phyloP scores from a whole-genome alignment of 1,140 invertebrate genomes.

The Dinothrombium tinctorium region DNA sequence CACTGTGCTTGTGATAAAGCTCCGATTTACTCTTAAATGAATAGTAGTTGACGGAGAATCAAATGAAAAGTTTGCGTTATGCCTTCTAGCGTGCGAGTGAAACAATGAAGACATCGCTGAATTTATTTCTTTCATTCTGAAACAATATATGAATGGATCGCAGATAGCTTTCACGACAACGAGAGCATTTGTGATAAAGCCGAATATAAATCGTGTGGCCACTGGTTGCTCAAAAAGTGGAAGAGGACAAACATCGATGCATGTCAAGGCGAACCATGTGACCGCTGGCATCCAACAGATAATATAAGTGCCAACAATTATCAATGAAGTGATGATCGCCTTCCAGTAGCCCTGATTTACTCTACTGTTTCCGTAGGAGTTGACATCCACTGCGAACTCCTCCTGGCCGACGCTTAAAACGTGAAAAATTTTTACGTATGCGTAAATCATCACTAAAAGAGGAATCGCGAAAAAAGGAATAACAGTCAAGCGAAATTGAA shows the following conservation, averaged over 20 bases:
- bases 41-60: too few species aligned
- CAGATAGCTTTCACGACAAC: slow-evolving; percentile 37
- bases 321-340: slow-evolving; percentile 36
- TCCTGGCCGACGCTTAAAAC: slow-evolving; percentile 26
- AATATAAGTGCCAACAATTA: slow-evolving; percentile 39
- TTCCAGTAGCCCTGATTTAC: slow-evolving; percentile 24
- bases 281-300: slow-evolving; percentile 38
- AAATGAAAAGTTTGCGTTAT: too few species aligned
- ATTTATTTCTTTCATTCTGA: slow-evolving; percentile 35
- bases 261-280: slow-evolving; percentile 27
- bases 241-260: slow-evolving; percentile 20
- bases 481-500: not conserved
- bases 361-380: not conserved
- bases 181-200: slow-evolving; percentile 20
- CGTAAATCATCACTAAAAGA: slow-evolving; percentile 14
- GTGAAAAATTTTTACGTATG: slow-evolving; percentile 33
- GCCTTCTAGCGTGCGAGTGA: not conserved
- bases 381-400: not conserved
- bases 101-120: slow-evolving; percentile 11
- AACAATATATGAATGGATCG: slow-evolving; percentile 42
- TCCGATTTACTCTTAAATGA: too few species aligned
- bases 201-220: slow-evolving; percentile 5
- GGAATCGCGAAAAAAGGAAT: not conserved
- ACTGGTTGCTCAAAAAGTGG: not conserved
- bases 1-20: too few species aligned